These are phyloP conservation scores for Argopecten irradians DNA, from an alignment of 1,140 invertebrate genomes.

Conservation along the genomic window DNA sequence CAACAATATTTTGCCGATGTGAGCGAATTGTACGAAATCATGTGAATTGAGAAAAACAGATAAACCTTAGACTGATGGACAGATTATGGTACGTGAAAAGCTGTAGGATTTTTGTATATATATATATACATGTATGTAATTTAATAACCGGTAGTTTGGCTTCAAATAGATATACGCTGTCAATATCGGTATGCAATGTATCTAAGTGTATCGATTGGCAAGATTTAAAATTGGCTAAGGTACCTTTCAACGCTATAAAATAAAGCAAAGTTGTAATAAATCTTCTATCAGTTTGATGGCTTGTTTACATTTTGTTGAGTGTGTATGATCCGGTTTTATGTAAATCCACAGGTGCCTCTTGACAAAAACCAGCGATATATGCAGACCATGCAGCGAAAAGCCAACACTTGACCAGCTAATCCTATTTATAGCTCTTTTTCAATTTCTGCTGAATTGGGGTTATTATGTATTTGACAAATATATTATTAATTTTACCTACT, in stretches of 20 bases:
- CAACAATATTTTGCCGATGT: too few relatives aligned
- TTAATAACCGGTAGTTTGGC: too few relatives aligned
- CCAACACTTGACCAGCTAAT: neutral
- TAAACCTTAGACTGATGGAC: too few relatives aligned
- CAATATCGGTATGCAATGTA: too few relatives aligned
- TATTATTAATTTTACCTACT: neutral
- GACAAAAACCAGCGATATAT: neutral
- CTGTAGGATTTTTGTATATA: too few relatives aligned
- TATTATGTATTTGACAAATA: neutral
- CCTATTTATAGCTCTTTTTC: neutral
- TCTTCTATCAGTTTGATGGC: neutral
- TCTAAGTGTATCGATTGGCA: neutral
- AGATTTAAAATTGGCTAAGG: neutral
- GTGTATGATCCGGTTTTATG: neutral
- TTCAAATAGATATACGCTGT: neutral
- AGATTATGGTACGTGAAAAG: too few relatives aligned
- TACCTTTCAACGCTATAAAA: neutral
- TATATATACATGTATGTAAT: too few relatives aligned
- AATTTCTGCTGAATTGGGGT: neutral
- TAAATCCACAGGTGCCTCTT: neutral
- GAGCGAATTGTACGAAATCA: too few relatives aligned
- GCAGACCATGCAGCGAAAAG: neutral
- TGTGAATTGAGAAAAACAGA: too few relatives aligned
- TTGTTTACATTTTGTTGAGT: neutral
- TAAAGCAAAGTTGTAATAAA: neutral